Evolutionary conservation across 2,888 invertebrate species (phyloP), one percentile per base, ranked within the genome.

Genomic region (Sabatieria punctata): DNA sequence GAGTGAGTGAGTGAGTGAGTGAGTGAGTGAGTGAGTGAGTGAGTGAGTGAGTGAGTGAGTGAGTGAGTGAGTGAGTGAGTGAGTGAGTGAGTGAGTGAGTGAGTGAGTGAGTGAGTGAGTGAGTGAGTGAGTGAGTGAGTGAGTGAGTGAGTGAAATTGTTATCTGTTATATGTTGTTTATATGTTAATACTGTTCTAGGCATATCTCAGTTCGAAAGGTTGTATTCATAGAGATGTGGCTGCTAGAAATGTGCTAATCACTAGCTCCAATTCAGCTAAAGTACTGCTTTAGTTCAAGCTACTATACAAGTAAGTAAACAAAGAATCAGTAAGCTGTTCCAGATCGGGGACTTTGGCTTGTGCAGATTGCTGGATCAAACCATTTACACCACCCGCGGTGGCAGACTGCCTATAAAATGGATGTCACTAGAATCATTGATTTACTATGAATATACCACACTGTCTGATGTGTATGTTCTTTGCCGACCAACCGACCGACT

Each of bases 191-290:
- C 22, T 22, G 8, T 38, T 50, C 19, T 41, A 54, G 54, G 57
- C 56, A 27, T 56, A 57, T 40, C 50, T 59, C 40, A 56, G 51
- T 46, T 54, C 51, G 44, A 52, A 54, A n/a, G 59, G 59, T 4
- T 59, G 59, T 43, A 59, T 59, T 27, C 59, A 59, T 47, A 50
- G 58, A 41, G 59, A 59, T 43, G 54, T 59, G 18, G 59, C 59
- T 8, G 57, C 58, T 1, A 47, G 59, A 23, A 59, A 59, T 38
- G 58, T 59, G 2, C 49, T 59, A 4, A 52, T 59, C 4, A 4
- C 8, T 15, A 30, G 15, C 30, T 11, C 15, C 11, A 58, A 56
- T 44, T 47, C 47, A 15, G 43, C 46, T 1, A 53, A 54, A 18
- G 46, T 50, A 26, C 18, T 2, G 2, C 24, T 11, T 2, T 43